Evolutionary conservation across 2,888 invertebrate genomes (phyloP), one percentile per base, ranked within the genome.

Genomic region (Agrypnus murinus): DNA sequence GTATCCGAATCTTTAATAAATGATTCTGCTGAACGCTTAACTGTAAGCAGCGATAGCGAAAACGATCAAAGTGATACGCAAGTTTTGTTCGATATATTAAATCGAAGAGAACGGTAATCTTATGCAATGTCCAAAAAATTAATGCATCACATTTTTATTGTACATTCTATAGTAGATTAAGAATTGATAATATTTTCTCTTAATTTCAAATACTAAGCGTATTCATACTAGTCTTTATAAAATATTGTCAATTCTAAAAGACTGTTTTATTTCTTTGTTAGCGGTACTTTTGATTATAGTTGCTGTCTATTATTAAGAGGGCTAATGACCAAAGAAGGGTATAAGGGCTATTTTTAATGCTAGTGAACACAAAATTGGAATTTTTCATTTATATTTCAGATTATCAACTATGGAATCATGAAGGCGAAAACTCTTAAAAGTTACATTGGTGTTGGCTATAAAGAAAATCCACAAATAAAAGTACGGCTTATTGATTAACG

Each of bases 71-170:
- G 84, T 78, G 87, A 88, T 71, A 85, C 86, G 46, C 86, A 88
- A 80, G 83, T 87, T 73, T 78, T 89, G 43, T 87, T 88, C 65
- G 86, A 87, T 75, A 87, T 89, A 77, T 80, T 88, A 66, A 83
- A 83, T 66, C 80, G 83, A 46, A 83, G 82, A 38, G 85, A 85
- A 65, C 82, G 85, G 75, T 65, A 65, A 57, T 40, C 7, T 31
- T 50, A 50, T 25, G 25, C 25, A 5, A 5, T 3, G 25, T 25
- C 25, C 25, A 25, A 25, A n/a, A n/a, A n/a, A n/a, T n/a, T n/a
- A n/a, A n/a, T n/a, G n/a, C n/a, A n/a, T n/a, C n/a, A n/a, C n/a
- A n/a, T n/a, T n/a, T n/a, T n/a, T n/a, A 25, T 25, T 25, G 25
- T 25, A 25, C 25, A 45, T 17, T 6, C 5, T 17, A 15, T 43